Percentiles rank a stretch among this genome's conserved stretches.
Evolutionary conservation across 1,140 invertebrate genomes (phyloP).

Genomic region (Homalodisca vitripennis): DNA sequence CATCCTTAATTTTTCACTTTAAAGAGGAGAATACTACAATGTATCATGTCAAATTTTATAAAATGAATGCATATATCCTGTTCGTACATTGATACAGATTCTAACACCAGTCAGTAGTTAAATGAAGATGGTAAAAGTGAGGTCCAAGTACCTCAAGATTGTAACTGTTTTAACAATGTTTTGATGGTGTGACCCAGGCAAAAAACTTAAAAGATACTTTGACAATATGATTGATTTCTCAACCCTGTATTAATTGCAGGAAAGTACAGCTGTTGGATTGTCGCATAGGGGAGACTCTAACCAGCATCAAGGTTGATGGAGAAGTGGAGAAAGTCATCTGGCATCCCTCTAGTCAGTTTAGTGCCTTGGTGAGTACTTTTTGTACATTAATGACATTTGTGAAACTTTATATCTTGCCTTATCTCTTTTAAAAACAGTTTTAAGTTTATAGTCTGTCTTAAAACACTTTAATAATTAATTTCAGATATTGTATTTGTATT

Average conservation of each 20-base stretch:
- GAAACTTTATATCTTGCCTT: neutral
- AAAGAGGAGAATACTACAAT: too few relatives aligned
- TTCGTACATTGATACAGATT: too few relatives aligned
- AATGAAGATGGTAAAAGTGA: too few relatives aligned
- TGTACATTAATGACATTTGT: neutral
- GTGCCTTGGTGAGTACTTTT: neutral
- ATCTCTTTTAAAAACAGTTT: neutral
- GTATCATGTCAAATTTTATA: too few relatives aligned
- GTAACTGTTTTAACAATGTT: too few relatives aligned
- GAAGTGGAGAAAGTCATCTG: constrained; percentile 90
- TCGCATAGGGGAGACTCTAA: constrained; percentile 58
- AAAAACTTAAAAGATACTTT: too few relatives aligned
- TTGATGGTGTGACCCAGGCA: too few relatives aligned
- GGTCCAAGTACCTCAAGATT: too few relatives aligned
- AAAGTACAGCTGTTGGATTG: constrained; percentile 76
- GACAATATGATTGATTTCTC: too few relatives aligned
- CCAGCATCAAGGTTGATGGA: constrained; percentile 68
- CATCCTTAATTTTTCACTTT: too few relatives aligned
- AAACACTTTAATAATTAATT: neutral
- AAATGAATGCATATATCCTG: too few relatives aligned
- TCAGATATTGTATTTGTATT: neutral
- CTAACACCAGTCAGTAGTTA: too few relatives aligned
- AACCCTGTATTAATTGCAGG: neutral
- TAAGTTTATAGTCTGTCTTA: neutral
- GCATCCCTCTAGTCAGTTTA: constrained; percentile 54